Percentiles rank a stretch among this genome's conserved stretches.
These are phyloP conservation scores for Mormyrus lacerda DNA, from an alignment of 2,113 vertebrate species.

Conservation along the genomic window DNA sequence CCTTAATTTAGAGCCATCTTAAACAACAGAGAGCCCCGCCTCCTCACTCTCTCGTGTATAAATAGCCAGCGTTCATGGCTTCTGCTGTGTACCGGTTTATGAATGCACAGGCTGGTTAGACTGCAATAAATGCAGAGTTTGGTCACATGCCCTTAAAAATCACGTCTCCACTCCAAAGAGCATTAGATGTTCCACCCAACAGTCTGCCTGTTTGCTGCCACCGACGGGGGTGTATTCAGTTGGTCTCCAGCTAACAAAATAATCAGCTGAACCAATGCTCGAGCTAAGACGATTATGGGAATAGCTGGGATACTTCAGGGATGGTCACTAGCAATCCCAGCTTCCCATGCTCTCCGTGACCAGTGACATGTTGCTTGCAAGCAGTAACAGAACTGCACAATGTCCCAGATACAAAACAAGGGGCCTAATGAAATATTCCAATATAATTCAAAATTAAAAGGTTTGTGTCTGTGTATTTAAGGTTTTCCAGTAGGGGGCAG, in stretches of 20 bases:
- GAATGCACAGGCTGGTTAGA: neutral
- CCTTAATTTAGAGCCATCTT: neutral
- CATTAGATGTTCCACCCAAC: neutral
- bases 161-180: neutral
- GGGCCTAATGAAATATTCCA: neutral
- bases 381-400: neutral
- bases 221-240: neutral
- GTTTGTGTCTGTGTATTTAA: neutral
- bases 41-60: neutral
- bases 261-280: neutral
- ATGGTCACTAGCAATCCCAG: neutral
- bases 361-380: neutral
- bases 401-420: neutral
- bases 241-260: neutral
- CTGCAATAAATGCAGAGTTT: neutral
- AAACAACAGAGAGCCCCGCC: neutral
- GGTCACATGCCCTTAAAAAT: neutral
- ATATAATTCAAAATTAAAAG: neutral
- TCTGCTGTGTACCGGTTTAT: neutral
- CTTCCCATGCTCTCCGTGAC: neutral
- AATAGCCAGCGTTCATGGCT: constrained; percentile 6
- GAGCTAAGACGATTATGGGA: constrained; percentile 3
- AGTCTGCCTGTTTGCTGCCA: neutral
- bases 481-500: neutral
- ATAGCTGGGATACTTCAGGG: constrained; percentile 1